Percentiles rank a stretch among this genome's conserved stretches.
These are phyloP conservation scores for Ceramica pisi DNA, from an alignment of 2,888 invertebrate species.

Conservation along the genomic window DNA sequence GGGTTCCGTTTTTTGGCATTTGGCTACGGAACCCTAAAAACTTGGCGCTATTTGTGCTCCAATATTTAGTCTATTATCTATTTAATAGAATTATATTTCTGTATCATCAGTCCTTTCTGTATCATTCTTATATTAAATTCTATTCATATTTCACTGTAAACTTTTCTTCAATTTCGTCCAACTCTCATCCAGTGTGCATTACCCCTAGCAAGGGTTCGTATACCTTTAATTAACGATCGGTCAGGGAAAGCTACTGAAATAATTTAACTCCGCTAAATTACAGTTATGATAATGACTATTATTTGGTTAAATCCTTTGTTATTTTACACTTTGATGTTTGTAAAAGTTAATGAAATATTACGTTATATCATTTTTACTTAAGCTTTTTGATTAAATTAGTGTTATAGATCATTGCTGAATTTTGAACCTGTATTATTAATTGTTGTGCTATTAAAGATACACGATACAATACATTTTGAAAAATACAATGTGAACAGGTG, in stretches of 20 bases:
- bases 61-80: no score
- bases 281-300: constrained; percentile 56
- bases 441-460: no score
- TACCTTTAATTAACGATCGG: constrained; percentile 60
- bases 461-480: no score
- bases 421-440: no score
- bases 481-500: no score
- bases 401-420: no score
- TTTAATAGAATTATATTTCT: no score
- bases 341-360: neutral
- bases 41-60: no score
- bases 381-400: no score
- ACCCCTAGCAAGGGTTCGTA: constrained; percentile 41
- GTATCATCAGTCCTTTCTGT: no score
- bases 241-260: constrained; percentile 61
- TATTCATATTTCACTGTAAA: neutral
- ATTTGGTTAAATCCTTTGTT: constrained; percentile 46
- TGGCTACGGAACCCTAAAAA: no score
- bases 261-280: constrained; percentile 64
- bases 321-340: constrained; percentile 34
- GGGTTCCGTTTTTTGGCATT: no score
- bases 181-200: constrained; percentile 25
- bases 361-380: neutral
- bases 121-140: neutral
- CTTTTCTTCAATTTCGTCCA: neutral